Conservation (phyloP, 2,797 vertebrate species). For the Morelia viridis region DNA sequence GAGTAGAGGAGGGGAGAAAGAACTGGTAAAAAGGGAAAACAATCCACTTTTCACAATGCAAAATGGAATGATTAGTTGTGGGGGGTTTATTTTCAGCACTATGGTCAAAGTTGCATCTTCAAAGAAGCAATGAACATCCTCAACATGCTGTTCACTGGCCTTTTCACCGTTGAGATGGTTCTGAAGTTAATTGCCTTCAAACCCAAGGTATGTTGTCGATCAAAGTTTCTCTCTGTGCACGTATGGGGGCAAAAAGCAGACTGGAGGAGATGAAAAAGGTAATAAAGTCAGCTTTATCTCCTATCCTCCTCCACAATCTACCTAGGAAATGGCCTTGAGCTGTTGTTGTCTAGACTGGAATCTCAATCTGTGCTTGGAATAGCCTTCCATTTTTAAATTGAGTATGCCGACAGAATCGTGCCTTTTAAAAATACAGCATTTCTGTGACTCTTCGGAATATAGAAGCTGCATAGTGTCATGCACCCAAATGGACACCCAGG, state of each 20-base stretch:
- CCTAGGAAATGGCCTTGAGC: constrained; percentile 42
- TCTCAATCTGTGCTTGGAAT: constrained; percentile 44
- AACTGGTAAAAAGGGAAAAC: neutral
- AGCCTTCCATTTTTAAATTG: constrained; percentile 34
- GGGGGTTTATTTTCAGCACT: constrained; percentile 70
- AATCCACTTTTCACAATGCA: neutral
- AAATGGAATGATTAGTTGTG: neutral
- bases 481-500: neutral
- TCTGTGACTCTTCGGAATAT: neutral
- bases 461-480: neutral
- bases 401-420: constrained; percentile 23
- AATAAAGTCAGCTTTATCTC: neutral
- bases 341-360: constrained; percentile 61
- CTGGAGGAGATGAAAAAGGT: constrained; percentile 58
- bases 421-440: constrained; percentile 4
- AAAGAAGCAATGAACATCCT: constrained; percentile 99
- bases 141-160: constrained; percentile 99
- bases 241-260: constrained; percentile 56
- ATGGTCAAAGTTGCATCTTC: constrained; percentile 84
- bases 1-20: accelerated
- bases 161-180: constrained; percentile 99
- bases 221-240: constrained; percentile 30
- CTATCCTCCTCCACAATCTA: constrained; percentile 17
- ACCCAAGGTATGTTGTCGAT: constrained; percentile 86
- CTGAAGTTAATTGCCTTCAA: constrained; percentile 99